phyloP scores from a whole-genome alignment of 2,797 vertebrate genomes.

The Coluber constrictor region DNA sequence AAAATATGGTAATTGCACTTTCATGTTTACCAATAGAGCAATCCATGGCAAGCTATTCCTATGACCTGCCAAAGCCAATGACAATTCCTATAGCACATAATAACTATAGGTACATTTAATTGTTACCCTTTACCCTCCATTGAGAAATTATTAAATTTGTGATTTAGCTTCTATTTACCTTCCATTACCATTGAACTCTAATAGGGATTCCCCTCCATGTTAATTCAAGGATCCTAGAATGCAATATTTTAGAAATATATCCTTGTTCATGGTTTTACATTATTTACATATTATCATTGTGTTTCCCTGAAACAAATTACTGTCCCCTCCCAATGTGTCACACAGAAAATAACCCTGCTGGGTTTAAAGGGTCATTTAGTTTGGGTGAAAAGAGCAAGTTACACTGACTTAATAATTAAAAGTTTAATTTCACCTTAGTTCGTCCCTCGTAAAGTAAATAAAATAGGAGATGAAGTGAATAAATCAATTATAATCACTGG shows the following conservation, averaged over 20 bases:
- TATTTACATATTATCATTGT: background rate
- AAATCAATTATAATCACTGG: background rate
- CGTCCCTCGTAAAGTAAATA: conserved; percentile 12
- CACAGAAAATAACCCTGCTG: background rate
- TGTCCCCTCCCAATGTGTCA: background rate
- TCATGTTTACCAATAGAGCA: background rate
- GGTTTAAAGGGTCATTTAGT: background rate
- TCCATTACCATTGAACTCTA: conserved; percentile 10
- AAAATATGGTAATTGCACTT: too few relatives aligned
- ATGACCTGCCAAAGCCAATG: conserved; percentile 10
- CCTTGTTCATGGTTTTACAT: background rate
- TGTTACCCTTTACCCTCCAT: background rate
- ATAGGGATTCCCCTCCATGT: accelerated
- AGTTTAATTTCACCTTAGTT: background rate
- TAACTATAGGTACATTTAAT: conserved; percentile 8
- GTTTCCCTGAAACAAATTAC: background rate
- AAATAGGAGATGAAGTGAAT: conserved; percentile 17
- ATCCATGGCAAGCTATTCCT: conserved; percentile 22
- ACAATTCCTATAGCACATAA: conserved; percentile 25
- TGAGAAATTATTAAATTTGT: background rate
- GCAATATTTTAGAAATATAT: background rate
- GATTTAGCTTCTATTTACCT: background rate
- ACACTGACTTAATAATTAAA: background rate
- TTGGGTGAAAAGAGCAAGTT: background rate
- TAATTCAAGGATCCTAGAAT: background rate